Evolutionary conservation across 2,797 vertebrate species (phyloP), one percentile per base, ranked within the genome.

Genomic region (Micrastur ruficollis): DNA sequence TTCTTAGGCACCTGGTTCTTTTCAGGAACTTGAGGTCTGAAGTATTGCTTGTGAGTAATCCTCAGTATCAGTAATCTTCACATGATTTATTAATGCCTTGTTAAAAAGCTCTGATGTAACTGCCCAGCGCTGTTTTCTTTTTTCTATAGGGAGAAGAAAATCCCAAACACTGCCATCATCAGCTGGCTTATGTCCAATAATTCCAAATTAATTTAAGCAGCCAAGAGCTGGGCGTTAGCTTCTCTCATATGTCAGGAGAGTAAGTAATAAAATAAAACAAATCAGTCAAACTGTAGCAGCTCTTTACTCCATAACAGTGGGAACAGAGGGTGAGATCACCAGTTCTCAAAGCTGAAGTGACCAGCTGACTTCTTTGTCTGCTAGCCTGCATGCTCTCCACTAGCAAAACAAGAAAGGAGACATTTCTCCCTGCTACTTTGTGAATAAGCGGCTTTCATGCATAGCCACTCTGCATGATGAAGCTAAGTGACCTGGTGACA

Each of bases 301-400:
- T 65, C 68, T 94, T 87, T n/a, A 17, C 26, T 68, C 63, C 1
- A 4, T 49, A 22, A 21, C 4, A n/a, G 59, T 61, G 86, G 93
- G 92, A 94, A 81, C 59, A 79, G 68, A 85, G 74, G 65, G 59
- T 96, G 97, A 97, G 95, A 89, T 97, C 96, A 96, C 34, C 2
- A 11, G 49, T 73, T 90, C 73, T 82, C 8, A 13, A 82, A 68
- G 83, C 75, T 68, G 50, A 90, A 86, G 80, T 85, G 87, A 93
- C 92, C 88, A 89, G 80, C 90, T 92, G 95, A 94, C 38, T 91
- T 71, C 95, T 97, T 97, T 97, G 93, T 97, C 81, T 97, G 94
- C 81, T 85, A 2, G 36, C 19, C 55, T 79, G 83, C 3, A 1
- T 5, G 59, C 59, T 86, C n/a, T 71, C 55, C 52, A 25, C 56